Evolutionary conservation across 2,113 vertebrate genomes (phyloP), one percentile per base, ranked within the genome.

Genomic region (Cololabis saira): DNA sequence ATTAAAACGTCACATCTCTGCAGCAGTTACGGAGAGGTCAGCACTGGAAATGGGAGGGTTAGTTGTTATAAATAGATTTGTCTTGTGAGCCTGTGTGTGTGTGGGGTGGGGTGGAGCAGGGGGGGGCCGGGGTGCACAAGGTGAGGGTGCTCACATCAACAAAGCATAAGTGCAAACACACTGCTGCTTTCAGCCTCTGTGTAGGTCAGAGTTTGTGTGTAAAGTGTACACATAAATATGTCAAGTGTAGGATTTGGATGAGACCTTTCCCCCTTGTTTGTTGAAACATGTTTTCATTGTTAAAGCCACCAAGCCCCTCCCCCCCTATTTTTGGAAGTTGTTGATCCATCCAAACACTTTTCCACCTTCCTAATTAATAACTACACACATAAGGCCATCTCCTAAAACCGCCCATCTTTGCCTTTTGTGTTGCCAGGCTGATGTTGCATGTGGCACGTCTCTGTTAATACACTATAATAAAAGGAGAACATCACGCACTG

Each of bases 21-120:
- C 15, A 17, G 50, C 65, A 59, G 57, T 63, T n/a, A 7, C 74
- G 69, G 71, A 80, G 68, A 65, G 71, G 73, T 77, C 37, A 37
- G 59, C 51, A 55, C 53, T 16, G 67, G 66, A 67, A 78, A 68
- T 71, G 69, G 76, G 55, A 72, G 74, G 74, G 74, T 75, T 78
- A 49, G 71, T 47, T 60, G 80, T 81, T 86, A 86, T 80, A 81
- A 75, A 80, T 89, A 84, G 78, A 80, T 83, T 68, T 66, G 72
- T 75, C 63, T 67, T 73, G 61, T 27, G 24, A 3, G 24, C 49
- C 48, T 53, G 70, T 42, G 49, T 69, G 57, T 67, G 56, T 66
- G 54, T 69, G 30, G n/a, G n/a, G n/a, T n/a, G n/a, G n/a, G n/a
- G n/a, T n/a, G n/a, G n/a, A n/a, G n/a, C n/a, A n/a, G n/a, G n/a